Base-by-base conservation (phyloP, 2,797 vertebrate genomes). In the Eulemur rubriventer region DNA sequence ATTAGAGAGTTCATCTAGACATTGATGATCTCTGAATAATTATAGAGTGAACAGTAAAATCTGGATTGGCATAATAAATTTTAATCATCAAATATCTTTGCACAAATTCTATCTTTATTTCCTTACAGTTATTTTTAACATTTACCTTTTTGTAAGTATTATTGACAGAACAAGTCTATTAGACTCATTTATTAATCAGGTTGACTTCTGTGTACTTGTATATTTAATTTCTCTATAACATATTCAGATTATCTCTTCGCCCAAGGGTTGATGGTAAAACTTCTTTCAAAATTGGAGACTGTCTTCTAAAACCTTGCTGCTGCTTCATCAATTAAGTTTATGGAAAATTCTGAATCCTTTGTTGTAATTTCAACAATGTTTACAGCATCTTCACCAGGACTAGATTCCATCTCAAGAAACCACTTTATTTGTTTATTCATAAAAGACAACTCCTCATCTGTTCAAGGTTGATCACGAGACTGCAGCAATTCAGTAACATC, bases 61-160 rank as follows among this genome's bases (percentile, higher is more conserved):
- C 67, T 81, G 11, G 55, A 73, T 87, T 52, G 81, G n/a, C 59
- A 59, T 88, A 88, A 16, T 33, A 55, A 33, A 88, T 50, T 76
- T 59, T 91, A 81, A 87, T 88, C 22, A 94, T 91, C 3, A 76
- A 35, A 52, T 91, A 43, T 46, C 38, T 94, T 52, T 94, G 30
- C 43, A 80, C n/a, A 81, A 28, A 30, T 69, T 86, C 61, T 69
- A 48, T 81, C 7, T 88, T n/a, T 52, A 35, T 52, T 78, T 52
- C 10, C 48, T 48, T n/a, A 52, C 24, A 80, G 24, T 83, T 80
- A 67, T 69, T 69, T 78, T 78, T 69, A 76, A 75, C 3, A 26
- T 65, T 91, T 61, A 73, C 43, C 83, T 50, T 76, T 93, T 93
- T 81, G 33, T 5, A 93, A 63, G 7, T 73, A 9, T 73, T 70